Base-by-base conservation (phyloP, 2,113 vertebrate species). In the Rhizomys pruinosus region DNA sequence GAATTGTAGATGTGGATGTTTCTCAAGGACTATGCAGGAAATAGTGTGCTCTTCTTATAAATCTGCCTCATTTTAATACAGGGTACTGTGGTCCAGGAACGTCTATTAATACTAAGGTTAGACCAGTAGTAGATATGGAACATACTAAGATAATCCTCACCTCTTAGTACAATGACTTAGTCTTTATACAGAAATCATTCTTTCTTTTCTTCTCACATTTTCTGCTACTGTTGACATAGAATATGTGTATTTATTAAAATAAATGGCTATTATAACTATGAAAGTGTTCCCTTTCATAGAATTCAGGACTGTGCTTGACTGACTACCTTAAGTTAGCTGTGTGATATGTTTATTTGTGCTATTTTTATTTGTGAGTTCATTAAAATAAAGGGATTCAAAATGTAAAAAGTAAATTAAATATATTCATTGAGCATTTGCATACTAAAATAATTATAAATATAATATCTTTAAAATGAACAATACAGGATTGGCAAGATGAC, bases 11-110 rank as follows among this genome's bases (percentile, higher is more conserved):
- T 77, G 63, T 32, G 44, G 17, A 84, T 73, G 15, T 11, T 4
- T 88, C 89, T 89, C 23, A 82, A 90, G 84, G 66, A 80, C 34
- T 20, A 20, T 61, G 95, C 39, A 91, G 47, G 32, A 87, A 94
- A 91, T 78, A 78, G 9, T 61, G 12, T 63, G 1, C 19, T 82
- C 0, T 55, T 89, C 44, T 92, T 92, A 79, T 84, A 92, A 92
- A 94, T 63, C 4, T 57, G 22, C 7, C 57, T 47, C 42, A 79
- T 91, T 90, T 94, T 55, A 82, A 52, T 47, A n/a, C 1, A 80
- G 7, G 19, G 52, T 1, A 37, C 5, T 71, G 25, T 66, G 57
- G 29, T 55, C 5, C 6, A 73, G 2, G 68, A 37, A 1, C 71
- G 71, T 66, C 44, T 64, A 0, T 86, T 37, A 5, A 76, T 66